Evolutionary conservation across 35 echinoderm and acorn worm species (phyloP).

Genomic region (Hemicentrotus pulcherrimus): DNA sequence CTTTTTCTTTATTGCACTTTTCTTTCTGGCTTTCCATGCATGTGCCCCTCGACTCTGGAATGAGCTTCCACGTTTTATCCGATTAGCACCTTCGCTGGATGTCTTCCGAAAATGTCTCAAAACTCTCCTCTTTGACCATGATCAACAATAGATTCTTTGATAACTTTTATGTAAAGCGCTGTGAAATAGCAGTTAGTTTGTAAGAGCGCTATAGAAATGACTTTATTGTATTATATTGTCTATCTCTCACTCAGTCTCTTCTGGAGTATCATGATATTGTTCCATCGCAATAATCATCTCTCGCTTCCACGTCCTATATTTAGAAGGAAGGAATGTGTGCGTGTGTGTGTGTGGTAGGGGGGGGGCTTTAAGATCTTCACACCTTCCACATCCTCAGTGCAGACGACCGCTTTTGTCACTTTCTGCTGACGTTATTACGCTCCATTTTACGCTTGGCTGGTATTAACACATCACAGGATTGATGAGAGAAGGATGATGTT

Average conservation of each 20-base stretch:
- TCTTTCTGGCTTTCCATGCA: no score
- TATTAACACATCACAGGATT: neutral
- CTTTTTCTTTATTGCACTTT: neutral
- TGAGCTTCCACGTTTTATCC: no score
- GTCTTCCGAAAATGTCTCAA: no score
- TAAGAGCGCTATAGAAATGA: no score
- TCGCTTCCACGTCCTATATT: neutral
- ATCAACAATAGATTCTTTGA: no score
- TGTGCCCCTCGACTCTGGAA: no score
- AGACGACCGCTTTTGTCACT: neutral
- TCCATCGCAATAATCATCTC: neutral
- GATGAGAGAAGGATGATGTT: neutral
- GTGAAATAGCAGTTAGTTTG: no score
- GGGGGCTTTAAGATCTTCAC: neutral
- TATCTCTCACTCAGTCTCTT: neutral
- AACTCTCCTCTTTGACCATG: no score
- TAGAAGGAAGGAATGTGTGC: no score
- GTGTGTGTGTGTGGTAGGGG: neutral
- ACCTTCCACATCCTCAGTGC: neutral
- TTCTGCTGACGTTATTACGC: conserved; percentile 34
- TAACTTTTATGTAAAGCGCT: no score
- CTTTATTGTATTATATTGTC: no score
- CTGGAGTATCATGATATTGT: neutral
- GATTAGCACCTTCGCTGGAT: no score
- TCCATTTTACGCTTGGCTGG: conserved; percentile 23